Base-by-base conservation (phyloP, 2,113 vertebrate species). In the Martes martes region DNA sequence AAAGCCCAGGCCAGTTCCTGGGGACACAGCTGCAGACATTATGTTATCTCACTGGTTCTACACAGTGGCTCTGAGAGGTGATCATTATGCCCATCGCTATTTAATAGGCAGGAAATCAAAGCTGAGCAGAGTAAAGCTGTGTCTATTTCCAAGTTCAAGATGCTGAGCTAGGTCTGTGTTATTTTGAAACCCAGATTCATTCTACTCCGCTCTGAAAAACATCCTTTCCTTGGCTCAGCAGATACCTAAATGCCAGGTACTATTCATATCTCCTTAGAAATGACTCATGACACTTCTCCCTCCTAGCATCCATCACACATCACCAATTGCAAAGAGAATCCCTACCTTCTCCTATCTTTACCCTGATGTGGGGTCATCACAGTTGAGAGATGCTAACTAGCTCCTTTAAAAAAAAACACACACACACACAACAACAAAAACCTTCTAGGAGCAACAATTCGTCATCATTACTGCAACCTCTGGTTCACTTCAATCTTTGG, bases 401-500 rank as follows among this genome's bases (percentile, higher is more conserved):
- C 63, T 98, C 94, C 95, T 98, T 95, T 50, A 92, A 97, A 42
- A 42, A 42, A 42, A 42, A 42, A 42, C 5, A 39, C 2, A 39
- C 3, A 42, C 5, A 42, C 39, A 42, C 14, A 28, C 14, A 65
- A 36, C 39, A 80, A 87, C n/a, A 65, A 82, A 31, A 69, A 97
- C 84, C 82, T 89, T 96, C 93, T 87, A 86, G 71, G 89, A 96
- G 11, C 81, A 94, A 93, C 90, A 94, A 98, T 98, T 98, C 92
- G 97, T 98, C 98, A 97, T 97, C 95, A 99, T 99, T 98, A 99
- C 96, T 76, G 74, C 88, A 98, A 97, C 88, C 96, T 98, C 96
- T 98, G 97, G 97, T 97, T 98, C 0, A 10, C 97, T 98, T 98
- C 95, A 97, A 90, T 98, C 96, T 96, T 97, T 90, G 93, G 81